Percentiles rank a stretch among this genome's conserved stretches.
Conservation (phyloP, 2,113 vertebrate species). For the Nesogale talazaci region DNA sequence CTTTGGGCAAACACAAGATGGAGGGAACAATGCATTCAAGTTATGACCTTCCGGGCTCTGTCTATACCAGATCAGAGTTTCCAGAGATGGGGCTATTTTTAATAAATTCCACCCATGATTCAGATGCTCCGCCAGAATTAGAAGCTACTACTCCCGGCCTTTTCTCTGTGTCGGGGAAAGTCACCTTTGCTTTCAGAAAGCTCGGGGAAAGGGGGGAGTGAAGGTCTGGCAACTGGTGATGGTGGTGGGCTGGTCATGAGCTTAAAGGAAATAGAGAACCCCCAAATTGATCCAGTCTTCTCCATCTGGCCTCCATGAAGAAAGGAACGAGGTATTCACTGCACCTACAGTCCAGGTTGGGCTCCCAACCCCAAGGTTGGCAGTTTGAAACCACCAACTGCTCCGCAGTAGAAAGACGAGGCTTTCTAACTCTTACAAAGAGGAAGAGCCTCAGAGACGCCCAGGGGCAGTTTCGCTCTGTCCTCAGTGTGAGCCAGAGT, state of each 20-base stretch:
- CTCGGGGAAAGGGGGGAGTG: neutral
- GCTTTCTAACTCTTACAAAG: no score
- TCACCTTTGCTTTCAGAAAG: constrained; percentile 10
- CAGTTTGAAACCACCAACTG: no score
- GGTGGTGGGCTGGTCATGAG: neutral
- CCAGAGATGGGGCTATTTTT: neutral
- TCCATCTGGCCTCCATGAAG: neutral
- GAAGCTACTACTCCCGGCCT: neutral
- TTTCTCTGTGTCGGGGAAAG: neutral
- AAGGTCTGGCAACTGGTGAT: neutral
- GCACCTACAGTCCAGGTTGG: neutral
- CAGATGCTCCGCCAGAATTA: constrained; percentile 8
- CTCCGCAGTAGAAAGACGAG: no score
- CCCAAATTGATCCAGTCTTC: constrained; percentile 13
- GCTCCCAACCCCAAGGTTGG: no score
- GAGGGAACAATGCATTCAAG: neutral
- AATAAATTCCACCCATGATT: neutral
- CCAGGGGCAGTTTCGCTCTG: no score
- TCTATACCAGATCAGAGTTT: neutral
- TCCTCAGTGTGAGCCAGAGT: no score
- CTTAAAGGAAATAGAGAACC: constrained; percentile 40
- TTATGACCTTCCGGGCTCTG: neutral
- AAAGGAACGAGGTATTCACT: constrained; percentile 8
- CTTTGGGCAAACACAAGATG: neutral
- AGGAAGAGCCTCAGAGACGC: no score